Evolutionary conservation across 1,140 invertebrate genomes (phyloP).

Genomic region (Magallana ariakensis): DNA sequence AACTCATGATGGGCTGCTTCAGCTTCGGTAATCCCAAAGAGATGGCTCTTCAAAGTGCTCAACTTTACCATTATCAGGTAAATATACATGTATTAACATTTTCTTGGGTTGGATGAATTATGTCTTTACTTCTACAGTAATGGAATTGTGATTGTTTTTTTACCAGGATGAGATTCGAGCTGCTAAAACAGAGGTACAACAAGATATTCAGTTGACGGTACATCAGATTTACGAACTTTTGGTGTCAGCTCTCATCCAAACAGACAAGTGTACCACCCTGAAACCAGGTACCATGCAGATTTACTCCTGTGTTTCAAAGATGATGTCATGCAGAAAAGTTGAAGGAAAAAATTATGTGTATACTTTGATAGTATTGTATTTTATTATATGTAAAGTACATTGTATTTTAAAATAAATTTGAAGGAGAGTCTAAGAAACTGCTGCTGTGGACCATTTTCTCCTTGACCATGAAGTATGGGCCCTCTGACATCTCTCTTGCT

Average conservation of each 20-base stretch:
- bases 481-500: conserved; percentile 83
- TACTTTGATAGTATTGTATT: too few species aligned
- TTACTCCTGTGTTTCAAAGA: too few species aligned
- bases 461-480: conserved; percentile 82
- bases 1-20: conserved; percentile 84
- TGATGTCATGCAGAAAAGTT: too few species aligned
- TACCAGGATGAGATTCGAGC: conserved; percentile 76
- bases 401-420: not conserved
- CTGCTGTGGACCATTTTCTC: conserved; percentile 82
- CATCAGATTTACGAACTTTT: conserved; percentile 78
- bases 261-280: conserved; percentile 61
- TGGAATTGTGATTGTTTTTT: too few species aligned
- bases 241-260: conserved; percentile 71
- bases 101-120: too few species aligned
- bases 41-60: conserved; percentile 51
- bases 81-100: too few species aligned
- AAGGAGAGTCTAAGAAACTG: conserved; percentile 78
- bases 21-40: conserved; percentile 79
- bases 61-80: conserved; percentile 77
- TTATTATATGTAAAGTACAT: not conserved
- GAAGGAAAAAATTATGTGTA: too few species aligned
- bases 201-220: conserved; percentile 76
- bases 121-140: too few species aligned
- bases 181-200: conserved; percentile 74
- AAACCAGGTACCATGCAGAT: conserved; percentile 57